Evolutionary conservation across 2,888 invertebrate species (phyloP).

Genomic region (Neria commutata): DNA sequence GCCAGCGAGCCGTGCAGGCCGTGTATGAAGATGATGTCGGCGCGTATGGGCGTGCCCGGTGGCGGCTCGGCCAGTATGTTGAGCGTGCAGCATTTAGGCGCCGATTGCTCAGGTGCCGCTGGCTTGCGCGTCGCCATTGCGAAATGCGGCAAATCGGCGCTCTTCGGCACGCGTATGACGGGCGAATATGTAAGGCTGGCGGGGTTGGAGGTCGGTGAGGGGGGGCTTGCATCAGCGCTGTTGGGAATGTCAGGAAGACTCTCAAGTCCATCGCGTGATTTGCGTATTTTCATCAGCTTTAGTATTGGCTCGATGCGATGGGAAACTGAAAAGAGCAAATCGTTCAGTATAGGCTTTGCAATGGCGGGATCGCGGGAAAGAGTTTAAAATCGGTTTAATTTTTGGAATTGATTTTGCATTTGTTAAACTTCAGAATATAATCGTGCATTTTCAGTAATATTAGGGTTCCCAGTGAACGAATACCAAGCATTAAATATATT

Average conservation of each 20-base stretch:
- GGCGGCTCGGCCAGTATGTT: constrained; percentile 58
- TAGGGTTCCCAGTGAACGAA: too few relatives aligned
- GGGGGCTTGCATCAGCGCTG: constrained; percentile 23
- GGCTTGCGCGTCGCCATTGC: constrained; percentile 24
- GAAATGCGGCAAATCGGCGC: constrained; percentile 24
- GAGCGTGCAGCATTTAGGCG: constrained; percentile 54
- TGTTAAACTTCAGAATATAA: too few relatives aligned
- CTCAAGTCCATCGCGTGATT: constrained; percentile 50
- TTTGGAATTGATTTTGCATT: too few relatives aligned
- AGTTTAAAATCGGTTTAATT: too few relatives aligned
- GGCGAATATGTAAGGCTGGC: constrained; percentile 27
- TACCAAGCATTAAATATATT: too few relatives aligned
- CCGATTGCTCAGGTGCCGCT: constrained; percentile 28
- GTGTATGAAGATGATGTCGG: constrained; percentile 84
- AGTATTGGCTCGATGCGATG: constrained; percentile 59
- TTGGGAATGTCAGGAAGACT: constrained; percentile 48
- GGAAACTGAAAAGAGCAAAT: constrained; percentile 42
- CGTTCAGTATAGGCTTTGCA: background rate
- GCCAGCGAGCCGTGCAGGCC: constrained; percentile 71
- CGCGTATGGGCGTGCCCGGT: constrained; percentile 56
- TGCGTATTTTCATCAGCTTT: constrained; percentile 57
- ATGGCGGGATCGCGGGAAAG: background rate
- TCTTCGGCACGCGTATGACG: constrained; percentile 35
- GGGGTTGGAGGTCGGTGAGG: constrained; percentile 27
- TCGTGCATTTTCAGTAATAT: too few relatives aligned